Conservation (phyloP, 2,888 invertebrate species). For the Syrphus vitripennis region DNA sequence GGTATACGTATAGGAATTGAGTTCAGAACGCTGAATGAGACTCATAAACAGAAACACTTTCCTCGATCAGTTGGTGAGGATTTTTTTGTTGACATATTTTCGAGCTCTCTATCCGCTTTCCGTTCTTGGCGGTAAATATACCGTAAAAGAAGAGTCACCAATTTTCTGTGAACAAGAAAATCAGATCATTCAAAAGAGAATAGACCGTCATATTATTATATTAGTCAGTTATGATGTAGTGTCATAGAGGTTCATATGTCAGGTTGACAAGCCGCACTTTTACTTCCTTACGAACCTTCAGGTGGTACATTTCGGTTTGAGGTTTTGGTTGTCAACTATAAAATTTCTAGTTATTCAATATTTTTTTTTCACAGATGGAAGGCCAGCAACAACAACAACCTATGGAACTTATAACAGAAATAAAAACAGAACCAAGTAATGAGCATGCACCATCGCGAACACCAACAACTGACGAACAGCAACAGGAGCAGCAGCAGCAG, state of each 20-base stretch:
- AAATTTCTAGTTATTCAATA: conserved; percentile 28
- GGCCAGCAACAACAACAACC: conserved; percentile 75
- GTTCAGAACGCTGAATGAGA: background rate
- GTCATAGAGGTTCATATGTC: background rate
- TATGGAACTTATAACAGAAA: conserved; percentile 69
- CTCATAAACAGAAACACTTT: conserved; percentile 30
- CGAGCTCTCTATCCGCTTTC: background rate
- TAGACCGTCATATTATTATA: conserved; percentile 2
- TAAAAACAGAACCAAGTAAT: conserved; percentile 57
- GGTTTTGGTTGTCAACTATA: background rate
- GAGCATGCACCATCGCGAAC: conserved; percentile 69
- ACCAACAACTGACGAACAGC: conserved; percentile 75
- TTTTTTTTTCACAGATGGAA: conserved; percentile 80
- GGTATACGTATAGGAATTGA: background rate
- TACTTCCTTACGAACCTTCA: background rate
- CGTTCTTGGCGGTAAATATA: conserved; percentile 1
- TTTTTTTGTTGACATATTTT: conserved; percentile 41
- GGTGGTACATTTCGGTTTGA: background rate
- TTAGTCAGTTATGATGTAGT: background rate
- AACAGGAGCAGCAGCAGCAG: conserved; percentile 74
- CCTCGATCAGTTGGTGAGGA: background rate
- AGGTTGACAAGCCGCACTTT: background rate
- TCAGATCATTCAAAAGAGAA: conserved; percentile 34
- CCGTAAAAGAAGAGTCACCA: background rate
- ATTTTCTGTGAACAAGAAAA: conserved; percentile 33